Percentiles rank a stretch among this genome's conserved stretches.
phyloP scores from a whole-genome alignment of 2,113 vertebrate genomes.

The Takifugu flavidus region DNA sequence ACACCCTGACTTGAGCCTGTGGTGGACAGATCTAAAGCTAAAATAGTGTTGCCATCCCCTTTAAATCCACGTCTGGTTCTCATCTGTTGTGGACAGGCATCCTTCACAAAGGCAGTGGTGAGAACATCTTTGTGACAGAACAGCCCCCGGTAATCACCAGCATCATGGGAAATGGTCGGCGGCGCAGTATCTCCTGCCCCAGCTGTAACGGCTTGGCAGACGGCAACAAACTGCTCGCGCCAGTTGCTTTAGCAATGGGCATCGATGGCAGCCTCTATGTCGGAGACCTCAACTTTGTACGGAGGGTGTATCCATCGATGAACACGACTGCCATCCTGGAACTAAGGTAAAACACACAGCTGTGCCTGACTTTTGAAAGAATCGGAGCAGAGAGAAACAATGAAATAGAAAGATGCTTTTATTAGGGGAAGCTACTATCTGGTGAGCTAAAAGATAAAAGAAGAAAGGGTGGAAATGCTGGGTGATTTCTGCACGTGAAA shows the following conservation, averaged over 20 bases:
- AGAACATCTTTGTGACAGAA: conserved; percentile 95
- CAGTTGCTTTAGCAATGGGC: conserved; percentile 93
- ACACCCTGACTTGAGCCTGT: neutral
- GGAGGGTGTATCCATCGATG: conserved; percentile 92
- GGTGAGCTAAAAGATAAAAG: neutral
- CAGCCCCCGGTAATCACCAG: conserved; percentile 95
- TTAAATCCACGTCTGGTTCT: conserved; percentile 1
- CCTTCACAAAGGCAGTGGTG: conserved; percentile 95
- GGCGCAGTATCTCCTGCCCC: conserved; percentile 96
- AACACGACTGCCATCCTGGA: conserved; percentile 97
- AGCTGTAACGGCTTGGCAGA: conserved; percentile 98
- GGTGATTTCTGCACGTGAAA: conserved; percentile 8
- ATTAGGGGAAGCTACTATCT: no score
- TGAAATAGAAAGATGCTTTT: neutral
- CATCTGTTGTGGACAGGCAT: conserved; percentile 77
- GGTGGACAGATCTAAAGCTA: neutral
- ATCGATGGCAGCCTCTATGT: conserved; percentile 95
- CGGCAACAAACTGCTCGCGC: conserved; percentile 97
- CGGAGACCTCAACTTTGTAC: conserved; percentile 96
- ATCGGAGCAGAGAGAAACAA: neutral
- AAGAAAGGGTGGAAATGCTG: neutral
- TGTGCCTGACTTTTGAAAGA: neutral
- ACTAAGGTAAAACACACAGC: conserved; percentile 77
- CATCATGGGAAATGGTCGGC: conserved; percentile 95
- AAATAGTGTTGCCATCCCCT: neutral